Conservation (phyloP, 2,888 invertebrate species). For the Electrophaes corylata region DNA sequence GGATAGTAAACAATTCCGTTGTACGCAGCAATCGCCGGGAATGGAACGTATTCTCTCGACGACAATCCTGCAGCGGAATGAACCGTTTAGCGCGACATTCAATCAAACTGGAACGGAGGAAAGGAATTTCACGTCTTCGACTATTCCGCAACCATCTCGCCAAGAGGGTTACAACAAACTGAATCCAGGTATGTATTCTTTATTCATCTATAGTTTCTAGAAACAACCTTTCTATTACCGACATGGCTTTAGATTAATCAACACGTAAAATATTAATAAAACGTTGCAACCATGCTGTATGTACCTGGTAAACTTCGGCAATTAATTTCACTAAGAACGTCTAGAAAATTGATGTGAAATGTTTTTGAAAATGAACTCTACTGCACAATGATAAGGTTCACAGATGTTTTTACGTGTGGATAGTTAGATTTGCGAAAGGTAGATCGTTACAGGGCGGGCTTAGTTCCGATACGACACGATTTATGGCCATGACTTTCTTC, state of each 20-base stretch:
- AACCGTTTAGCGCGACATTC: slow-evolving; percentile 49
- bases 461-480: slow-evolving; percentile 58
- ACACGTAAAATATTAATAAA: slow-evolving; percentile 19
- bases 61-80: slow-evolving; percentile 46
- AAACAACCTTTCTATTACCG: slow-evolving; percentile 12
- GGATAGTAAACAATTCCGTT: slow-evolving; percentile 32
- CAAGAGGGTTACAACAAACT: slow-evolving; percentile 41
- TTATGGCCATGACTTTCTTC: slow-evolving; percentile 55
- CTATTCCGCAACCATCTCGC: slow-evolving; percentile 42
- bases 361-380: slow-evolving; percentile 21
- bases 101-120: slow-evolving; percentile 47
- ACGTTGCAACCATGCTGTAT: slow-evolving; percentile 10
- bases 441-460: slow-evolving; percentile 47
- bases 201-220: neutral
- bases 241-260: slow-evolving; percentile 13
- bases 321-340: slow-evolving; percentile 27
- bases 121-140: slow-evolving; percentile 42
- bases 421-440: slow-evolving; percentile 36
- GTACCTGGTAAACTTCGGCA: slow-evolving; percentile 22
- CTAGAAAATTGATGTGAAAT: slow-evolving; percentile 7
- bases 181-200: slow-evolving; percentile 45
- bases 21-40: slow-evolving; percentile 43
- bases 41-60: slow-evolving; percentile 48
- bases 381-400: slow-evolving; percentile 20
- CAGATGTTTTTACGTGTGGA: slow-evolving; percentile 3